Evolutionary conservation across 2,797 vertebrate species (phyloP).

Genomic region (Lophotriccus pileatus): DNA sequence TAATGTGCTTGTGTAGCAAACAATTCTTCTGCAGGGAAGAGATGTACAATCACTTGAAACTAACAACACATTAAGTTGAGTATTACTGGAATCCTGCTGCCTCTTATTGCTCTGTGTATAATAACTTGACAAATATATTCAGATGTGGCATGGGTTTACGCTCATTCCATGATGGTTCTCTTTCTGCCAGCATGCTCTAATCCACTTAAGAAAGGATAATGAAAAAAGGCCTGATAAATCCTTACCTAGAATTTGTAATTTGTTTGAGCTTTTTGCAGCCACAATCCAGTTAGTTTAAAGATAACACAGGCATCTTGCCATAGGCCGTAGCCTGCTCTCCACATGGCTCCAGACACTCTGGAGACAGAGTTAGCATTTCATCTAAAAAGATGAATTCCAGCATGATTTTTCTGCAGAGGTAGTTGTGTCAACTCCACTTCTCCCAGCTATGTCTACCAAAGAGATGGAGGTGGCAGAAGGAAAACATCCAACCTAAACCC

Average conservation of each 20-base stretch:
- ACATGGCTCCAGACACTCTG: neutral
- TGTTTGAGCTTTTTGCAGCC: neutral
- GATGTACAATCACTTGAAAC: neutral
- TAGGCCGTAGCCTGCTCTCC: neutral
- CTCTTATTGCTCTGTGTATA: neutral
- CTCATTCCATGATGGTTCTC: neutral
- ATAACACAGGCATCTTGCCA: neutral
- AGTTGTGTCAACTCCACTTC: neutral
- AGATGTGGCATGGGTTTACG: neutral
- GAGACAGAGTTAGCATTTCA: neutral
- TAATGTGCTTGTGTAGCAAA: neutral
- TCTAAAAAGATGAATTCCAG: neutral
- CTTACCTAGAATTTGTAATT: neutral
- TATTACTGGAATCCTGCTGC: conserved; percentile 29
- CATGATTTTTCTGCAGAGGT: neutral
- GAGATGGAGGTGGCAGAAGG: neutral
- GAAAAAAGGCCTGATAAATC: conserved; percentile 12
- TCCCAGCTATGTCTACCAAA: neutral
- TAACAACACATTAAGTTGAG: neutral
- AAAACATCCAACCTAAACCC: neutral
- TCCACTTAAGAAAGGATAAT: conserved; percentile 38
- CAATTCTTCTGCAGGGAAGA: conserved; percentile 2
- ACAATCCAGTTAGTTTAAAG: neutral
- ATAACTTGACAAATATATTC: conserved; percentile 15
- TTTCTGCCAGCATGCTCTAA: conserved; percentile 14